phyloP scores from a whole-genome alignment of 2,888 invertebrate species.

The Luffia ferchaultella region DNA sequence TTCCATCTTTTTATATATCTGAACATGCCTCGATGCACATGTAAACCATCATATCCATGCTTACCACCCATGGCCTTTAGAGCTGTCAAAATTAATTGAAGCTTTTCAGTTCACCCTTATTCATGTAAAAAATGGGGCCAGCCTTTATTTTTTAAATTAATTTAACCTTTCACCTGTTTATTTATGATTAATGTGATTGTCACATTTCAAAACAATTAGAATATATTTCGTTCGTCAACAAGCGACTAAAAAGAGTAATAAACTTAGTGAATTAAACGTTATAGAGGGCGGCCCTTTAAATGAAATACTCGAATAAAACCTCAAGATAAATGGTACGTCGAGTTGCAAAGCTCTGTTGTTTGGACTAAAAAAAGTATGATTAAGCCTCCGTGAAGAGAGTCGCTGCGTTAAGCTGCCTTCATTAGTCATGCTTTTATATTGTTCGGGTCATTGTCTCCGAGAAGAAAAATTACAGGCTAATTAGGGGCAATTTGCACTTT shows the following conservation, averaged over 20 bases:
- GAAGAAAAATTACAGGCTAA: neutral
- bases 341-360: conserved; percentile 27
- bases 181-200: too few species aligned
- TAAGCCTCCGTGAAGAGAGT: conserved; percentile 26
- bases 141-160: too few species aligned
- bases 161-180: too few species aligned
- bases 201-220: too few species aligned
- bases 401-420: conserved; percentile 32
- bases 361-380: conserved; percentile 28
- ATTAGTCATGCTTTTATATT: conserved; percentile 33
- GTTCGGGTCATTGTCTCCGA: neutral
- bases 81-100: too few species aligned
- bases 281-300: neutral
- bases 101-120: too few species aligned
- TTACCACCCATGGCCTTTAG: too few species aligned
- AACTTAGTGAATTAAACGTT: neutral
- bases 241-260: neutral
- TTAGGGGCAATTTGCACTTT: neutral
- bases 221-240: too few species aligned
- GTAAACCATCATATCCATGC: too few species aligned
- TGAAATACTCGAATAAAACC: conserved; percentile 10
- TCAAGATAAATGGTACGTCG: conserved; percentile 27
- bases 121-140: too few species aligned
- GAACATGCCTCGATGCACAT: too few species aligned
- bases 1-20: too few species aligned